Percentiles rank a stretch among this genome's conserved stretches.
phyloP scores from a whole-genome alignment of 2,888 invertebrate genomes.

The Aquatica leii region DNA sequence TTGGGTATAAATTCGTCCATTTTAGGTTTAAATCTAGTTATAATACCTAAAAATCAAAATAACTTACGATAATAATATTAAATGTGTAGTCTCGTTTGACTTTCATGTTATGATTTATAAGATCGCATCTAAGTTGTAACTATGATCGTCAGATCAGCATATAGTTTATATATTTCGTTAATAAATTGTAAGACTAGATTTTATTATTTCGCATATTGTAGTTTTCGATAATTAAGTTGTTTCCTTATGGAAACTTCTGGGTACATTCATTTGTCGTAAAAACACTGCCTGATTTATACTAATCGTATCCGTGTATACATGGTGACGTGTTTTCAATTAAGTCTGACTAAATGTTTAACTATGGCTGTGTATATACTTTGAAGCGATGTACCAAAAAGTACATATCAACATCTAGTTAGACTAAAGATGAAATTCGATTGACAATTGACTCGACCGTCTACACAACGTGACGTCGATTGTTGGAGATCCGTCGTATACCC shows the following conservation, averaged over 20 bases:
- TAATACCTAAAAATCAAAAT: conserved; percentile 42
- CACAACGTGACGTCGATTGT: neutral
- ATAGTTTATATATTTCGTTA: conserved; percentile 35
- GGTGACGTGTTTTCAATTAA: neutral
- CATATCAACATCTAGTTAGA: conserved; percentile 21
- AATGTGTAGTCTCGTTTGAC: conserved; percentile 32
- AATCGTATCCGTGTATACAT: conserved; percentile 26
- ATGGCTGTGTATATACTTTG: conserved; percentile 25
- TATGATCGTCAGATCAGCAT: conserved; percentile 25
- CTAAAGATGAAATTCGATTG: conserved; percentile 6
- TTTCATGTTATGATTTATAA: conserved; percentile 20
- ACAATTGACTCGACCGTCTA: neutral
- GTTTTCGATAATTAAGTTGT: conserved; percentile 16
- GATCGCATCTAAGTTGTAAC: conserved; percentile 15
- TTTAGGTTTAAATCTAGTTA: conserved; percentile 42
- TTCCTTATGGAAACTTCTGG: conserved; percentile 23
- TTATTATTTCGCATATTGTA: conserved; percentile 31
- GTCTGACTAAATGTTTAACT: conserved; percentile 23
- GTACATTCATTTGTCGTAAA: conserved; percentile 27
- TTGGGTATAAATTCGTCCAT: conserved; percentile 43
- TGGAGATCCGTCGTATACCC: conserved; percentile 14
- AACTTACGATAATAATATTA: conserved; percentile 36
- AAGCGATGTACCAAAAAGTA: conserved; percentile 26
- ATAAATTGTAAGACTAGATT: conserved; percentile 33
- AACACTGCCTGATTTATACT: conserved; percentile 31